Evolutionary conservation across 1,140 invertebrate species (phyloP).

Genomic region (Pentalonia nigronervosa): DNA sequence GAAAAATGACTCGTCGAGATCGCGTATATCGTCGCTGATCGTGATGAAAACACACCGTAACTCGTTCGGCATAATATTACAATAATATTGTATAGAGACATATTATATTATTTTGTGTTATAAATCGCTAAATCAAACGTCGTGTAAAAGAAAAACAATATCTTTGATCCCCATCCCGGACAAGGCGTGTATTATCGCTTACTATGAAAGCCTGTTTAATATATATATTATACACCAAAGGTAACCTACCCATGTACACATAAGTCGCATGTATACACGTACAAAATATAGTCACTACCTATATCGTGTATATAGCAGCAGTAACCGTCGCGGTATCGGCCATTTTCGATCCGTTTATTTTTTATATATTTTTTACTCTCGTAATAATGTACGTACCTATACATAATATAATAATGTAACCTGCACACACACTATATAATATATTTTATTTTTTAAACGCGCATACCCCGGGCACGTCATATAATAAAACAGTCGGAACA

Average conservation of each 20-base stretch:
- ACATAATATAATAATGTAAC: no score
- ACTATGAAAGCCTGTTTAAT: neutral
- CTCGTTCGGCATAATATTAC: neutral
- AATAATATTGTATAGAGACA: neutral
- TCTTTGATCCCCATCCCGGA: neutral
- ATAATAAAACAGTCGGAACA: slow-evolving; percentile 3
- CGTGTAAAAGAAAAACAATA: neutral
- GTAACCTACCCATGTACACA: no score
- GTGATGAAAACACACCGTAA: neutral
- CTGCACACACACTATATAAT: neutral
- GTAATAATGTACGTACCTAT: neutral
- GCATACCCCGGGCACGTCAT: neutral
- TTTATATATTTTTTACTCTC: neutral
- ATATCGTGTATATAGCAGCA: neutral
- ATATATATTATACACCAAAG: neutral
- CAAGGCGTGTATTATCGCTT: neutral
- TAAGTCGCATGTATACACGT: no score
- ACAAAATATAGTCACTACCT: neutral
- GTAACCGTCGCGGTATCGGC: neutral
- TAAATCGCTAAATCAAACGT: neutral
- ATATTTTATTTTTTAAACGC: neutral
- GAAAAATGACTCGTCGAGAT: neutral
- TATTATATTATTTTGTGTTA: neutral
- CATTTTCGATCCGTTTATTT: neutral
- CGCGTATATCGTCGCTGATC: no score